Conservation (phyloP, 2,888 invertebrate species). For the Monochamus alternatus region DNA sequence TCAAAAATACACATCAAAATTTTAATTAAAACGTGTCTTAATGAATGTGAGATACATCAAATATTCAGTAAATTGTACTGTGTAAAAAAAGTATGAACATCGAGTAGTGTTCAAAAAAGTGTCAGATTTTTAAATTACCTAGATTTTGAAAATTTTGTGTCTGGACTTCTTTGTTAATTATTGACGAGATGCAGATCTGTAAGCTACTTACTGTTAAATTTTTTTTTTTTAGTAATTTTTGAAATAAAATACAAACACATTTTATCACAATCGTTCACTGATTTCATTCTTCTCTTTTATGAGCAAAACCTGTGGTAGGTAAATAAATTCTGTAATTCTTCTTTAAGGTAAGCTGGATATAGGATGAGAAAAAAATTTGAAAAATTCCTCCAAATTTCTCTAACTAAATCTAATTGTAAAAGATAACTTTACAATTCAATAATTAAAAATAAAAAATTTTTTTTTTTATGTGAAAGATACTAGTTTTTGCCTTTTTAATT, state of each 20-base stretch:
- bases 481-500: no score
- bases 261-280: slow-evolving; percentile 6
- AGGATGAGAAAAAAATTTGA: no score
- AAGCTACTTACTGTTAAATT: slow-evolving; percentile 23
- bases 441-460: no score
- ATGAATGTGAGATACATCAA: slow-evolving; percentile 27
- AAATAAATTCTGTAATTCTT: not conserved
- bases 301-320: not conserved
- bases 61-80: slow-evolving; percentile 19
- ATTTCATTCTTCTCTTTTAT: slow-evolving; percentile 10
- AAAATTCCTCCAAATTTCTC: no score
- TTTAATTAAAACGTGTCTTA: slow-evolving; percentile 27
- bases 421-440: no score
- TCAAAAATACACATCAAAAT: slow-evolving; percentile 3
- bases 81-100: slow-evolving; percentile 20
- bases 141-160: slow-evolving; percentile 12
- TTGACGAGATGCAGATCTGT: slow-evolving; percentile 34
- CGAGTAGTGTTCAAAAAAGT: slow-evolving; percentile 29
- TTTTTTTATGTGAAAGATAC: no score
- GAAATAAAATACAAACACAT: slow-evolving; percentile 7
- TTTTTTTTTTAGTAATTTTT: not conserved
- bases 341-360: not conserved
- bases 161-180: slow-evolving; percentile 13
- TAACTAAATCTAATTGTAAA: no score
- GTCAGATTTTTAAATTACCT: slow-evolving; percentile 26